These are phyloP conservation scores for Tenualosa ilisha DNA, from an alignment of 2,797 vertebrate species.

Conservation along the genomic window DNA sequence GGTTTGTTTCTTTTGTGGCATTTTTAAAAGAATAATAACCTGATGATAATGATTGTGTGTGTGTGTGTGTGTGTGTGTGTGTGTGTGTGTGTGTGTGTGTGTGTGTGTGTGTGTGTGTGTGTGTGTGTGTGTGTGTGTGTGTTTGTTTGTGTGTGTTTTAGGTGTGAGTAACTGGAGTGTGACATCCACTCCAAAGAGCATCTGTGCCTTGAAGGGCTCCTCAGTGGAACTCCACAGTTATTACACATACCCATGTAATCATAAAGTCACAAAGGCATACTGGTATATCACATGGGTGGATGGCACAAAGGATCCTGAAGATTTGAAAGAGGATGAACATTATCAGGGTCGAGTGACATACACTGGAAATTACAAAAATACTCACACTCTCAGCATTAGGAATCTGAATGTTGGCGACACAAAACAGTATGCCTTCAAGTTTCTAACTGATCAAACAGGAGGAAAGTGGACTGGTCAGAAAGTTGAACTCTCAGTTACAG, in stretches of 20 bases:
- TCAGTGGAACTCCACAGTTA: neutral
- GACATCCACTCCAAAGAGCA: neutral
- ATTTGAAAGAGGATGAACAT: neutral
- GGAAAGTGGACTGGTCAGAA: neutral
- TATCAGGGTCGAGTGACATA: neutral
- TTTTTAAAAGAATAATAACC: too few species aligned
- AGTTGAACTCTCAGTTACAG: neutral
- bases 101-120: neutral
- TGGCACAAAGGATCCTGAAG: neutral
- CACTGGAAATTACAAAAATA: neutral
- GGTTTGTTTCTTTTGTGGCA: too few species aligned
- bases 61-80: too few species aligned
- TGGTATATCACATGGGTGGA: neutral
- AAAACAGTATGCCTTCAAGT: neutral
- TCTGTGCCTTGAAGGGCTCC: slow-evolving; percentile 7
- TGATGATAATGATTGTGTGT: too few species aligned
- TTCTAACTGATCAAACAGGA: neutral
- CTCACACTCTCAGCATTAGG: neutral
- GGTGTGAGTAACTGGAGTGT: neutral
- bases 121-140: too few species aligned
- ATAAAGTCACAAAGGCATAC: neutral
- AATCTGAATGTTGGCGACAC: neutral
- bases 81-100: neutral
- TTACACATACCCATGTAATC: neutral
- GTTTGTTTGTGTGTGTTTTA: neutral